Base-by-base conservation (phyloP, 2,797 vertebrate genomes). In the Xiphophorus birchmanni region DNA sequence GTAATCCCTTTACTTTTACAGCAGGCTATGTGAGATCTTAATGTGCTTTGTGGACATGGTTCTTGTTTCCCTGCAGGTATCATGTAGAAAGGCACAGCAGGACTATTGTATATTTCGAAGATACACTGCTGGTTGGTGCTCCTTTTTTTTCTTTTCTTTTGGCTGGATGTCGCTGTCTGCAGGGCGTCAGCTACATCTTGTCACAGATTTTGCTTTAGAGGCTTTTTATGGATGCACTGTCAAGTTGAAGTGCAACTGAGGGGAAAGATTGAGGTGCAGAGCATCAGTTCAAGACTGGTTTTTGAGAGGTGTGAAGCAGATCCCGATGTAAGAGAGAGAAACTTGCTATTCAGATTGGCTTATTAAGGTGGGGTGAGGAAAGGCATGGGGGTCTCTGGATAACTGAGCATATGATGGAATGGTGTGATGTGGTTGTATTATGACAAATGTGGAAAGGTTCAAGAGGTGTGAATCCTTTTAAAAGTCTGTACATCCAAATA, bases 21-120 rank as follows among this genome's bases (percentile, higher is more conserved):
- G 35, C 42, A 26, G 4, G 7, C 29, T 71, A 37, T 52, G 47
- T 40, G 9, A 35, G 18, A 11, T 23, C 26, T 47, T 79, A 56
- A 60, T 73, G 69, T 47, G 69, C 67, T 79, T 60, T 79, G 52
- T 73, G 69, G 69, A 37, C 52, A 79, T 73, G 52, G 29, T 37
- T 47, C 35, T 77, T 77, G 35, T 26, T 7, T 67, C 63, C 76
- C 47, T 47, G 47, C 65, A 45, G 45, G 52, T 45, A 35, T 58
- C 52, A 17, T 79, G 54, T 48, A 18, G 21, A 45, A 72, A 45
- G 42, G 13, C 26, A 15, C 69, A n/a, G 69, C 42, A 44, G 54
- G 9, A 45, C 32, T 32, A 47, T 45, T 48, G 15, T 60, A 47
- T 48, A 32, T 67, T 29, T 37, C 18, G 18, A 4, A 40, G 69